phyloP scores from a whole-genome alignment of 2,888 invertebrate genomes.

The Abrostola triplasia region DNA sequence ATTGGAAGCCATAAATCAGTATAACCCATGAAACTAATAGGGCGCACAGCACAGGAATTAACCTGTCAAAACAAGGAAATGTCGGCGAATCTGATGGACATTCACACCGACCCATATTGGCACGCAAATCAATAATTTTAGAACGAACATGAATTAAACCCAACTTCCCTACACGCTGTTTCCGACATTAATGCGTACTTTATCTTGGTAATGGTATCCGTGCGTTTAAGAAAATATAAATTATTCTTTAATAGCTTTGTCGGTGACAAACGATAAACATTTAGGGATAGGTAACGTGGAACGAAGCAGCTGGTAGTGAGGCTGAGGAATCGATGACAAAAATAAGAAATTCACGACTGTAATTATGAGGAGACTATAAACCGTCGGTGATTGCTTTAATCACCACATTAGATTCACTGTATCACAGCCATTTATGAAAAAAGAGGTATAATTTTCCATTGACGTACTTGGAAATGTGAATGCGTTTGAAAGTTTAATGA shows the following conservation, averaged over 20 bases:
- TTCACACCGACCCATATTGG: constrained; percentile 39
- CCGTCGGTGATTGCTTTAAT: no score
- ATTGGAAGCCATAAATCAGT: not conserved
- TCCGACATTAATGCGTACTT: constrained; percentile 43
- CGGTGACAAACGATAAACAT: not conserved
- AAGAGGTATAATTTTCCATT: not conserved
- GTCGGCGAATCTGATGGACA: constrained; percentile 48
- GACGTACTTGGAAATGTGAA: not conserved
- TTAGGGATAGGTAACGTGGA: not conserved
- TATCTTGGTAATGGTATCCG: constrained; percentile 37
- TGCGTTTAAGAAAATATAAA: constrained; percentile 33
- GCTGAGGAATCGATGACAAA: no score
- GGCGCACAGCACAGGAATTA: constrained; percentile 47
- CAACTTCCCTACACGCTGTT: constrained; percentile 41
- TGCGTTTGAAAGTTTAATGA: no score
- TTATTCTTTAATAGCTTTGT: constrained; percentile 34
- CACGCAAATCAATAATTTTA: constrained; percentile 33
- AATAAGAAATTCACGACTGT: no score
- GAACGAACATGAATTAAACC: constrained; percentile 24
- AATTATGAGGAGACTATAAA: no score
- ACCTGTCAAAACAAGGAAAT: constrained; percentile 67
- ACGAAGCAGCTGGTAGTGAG: not conserved
- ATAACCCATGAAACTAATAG: constrained; percentile 4
- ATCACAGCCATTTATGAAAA: no score
- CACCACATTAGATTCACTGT: no score